Evolutionary conservation across 2,888 invertebrate species (phyloP).

Genomic region (Leptinotarsa juncta): DNA sequence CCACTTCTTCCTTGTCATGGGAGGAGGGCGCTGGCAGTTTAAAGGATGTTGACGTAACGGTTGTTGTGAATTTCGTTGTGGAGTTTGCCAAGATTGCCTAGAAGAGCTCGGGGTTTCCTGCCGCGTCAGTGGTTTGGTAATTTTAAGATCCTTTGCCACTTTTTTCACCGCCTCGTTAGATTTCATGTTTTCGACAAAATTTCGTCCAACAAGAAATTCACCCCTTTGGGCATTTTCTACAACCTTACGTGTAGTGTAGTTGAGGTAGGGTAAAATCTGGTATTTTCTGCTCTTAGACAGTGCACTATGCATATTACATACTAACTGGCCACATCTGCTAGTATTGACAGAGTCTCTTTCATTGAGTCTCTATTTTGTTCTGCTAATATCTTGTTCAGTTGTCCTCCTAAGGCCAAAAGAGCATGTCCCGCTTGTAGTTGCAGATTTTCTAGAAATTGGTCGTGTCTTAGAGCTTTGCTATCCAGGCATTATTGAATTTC

Average conservation of each 20-base stretch:
- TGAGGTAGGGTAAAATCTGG: conserved; percentile 9
- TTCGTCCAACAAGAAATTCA: conserved; percentile 26
- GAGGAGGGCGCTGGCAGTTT: conserved; percentile 1
- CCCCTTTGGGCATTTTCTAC: conserved; percentile 13
- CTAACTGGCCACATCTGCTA: conserved; percentile 26
- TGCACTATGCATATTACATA: conserved; percentile 28
- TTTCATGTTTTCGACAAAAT: conserved; percentile 25
- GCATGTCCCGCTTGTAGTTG: conserved; percentile 26
- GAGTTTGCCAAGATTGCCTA: background rate
- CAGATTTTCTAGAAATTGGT: conserved; percentile 27
- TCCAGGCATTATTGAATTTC: conserved; percentile 25
- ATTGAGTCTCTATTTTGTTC: background rate
- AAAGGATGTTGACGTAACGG: background rate
- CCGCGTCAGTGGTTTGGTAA: background rate
- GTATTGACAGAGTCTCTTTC: conserved; percentile 15
- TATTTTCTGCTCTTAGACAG: conserved; percentile 25
- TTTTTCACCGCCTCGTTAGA: conserved; percentile 27
- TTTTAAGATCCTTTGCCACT: background rate
- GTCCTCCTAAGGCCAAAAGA: conserved; percentile 21
- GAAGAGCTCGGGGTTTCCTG: background rate
- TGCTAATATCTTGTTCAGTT: conserved; percentile 17
- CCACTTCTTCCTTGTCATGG: background rate
- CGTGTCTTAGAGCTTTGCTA: conserved; percentile 15
- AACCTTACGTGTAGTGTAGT: background rate
- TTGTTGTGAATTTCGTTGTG: background rate